Evolutionary conservation across 2,113 vertebrate genomes (phyloP), one percentile per base, ranked within the genome.

Genomic region (Halichoerus grypus): DNA sequence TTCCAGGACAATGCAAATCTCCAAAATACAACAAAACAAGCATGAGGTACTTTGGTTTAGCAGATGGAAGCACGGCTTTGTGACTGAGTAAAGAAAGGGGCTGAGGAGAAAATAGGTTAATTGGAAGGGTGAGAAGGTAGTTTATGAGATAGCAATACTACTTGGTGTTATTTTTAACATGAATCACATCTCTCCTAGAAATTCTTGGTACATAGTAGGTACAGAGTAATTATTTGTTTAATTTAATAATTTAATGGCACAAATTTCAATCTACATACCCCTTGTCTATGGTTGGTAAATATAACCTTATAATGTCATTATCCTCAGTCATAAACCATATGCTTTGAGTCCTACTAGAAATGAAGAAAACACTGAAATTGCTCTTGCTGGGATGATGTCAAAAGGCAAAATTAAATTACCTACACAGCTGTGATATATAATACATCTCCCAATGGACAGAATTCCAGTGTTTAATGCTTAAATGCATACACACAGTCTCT

Each of bases 241-340:
- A 91, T 39, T 71, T 82, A 86, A 76, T 61, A 97, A 95, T 92
- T 89, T 93, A 84, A 57, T 88, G 26, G 42, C 65, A 95, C 31
- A 93, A 86, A 95, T 83, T 83, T 82, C 36, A 63, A 59, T 87
- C 42, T 63, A 71, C 4, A 76, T 51, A 95, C 11, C 85, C 19
- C 67, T 36, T 86, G 9, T 74, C 57, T 81, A 33, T 90, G 57
- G 63, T 31, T 87, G 86, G 33, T 86, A 89, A 92, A 74, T 81
- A 65, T 36, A 65, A 22, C 26, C 92, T 96, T 93, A 88, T 74
- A 49, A 94, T 16, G 39, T 53, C 51, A 72, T 83, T 39, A 76
- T 71, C 33, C 67, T 87, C 33, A 65, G 69, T 85, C 91, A 95
- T 39, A 92, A 93, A 96, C 36, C 22, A 72, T 71, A 26, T 91